These are phyloP conservation scores for Odobenus rosmarus DNA, from an alignment of 2,113 vertebrate genomes.

Conservation along the genomic window DNA sequence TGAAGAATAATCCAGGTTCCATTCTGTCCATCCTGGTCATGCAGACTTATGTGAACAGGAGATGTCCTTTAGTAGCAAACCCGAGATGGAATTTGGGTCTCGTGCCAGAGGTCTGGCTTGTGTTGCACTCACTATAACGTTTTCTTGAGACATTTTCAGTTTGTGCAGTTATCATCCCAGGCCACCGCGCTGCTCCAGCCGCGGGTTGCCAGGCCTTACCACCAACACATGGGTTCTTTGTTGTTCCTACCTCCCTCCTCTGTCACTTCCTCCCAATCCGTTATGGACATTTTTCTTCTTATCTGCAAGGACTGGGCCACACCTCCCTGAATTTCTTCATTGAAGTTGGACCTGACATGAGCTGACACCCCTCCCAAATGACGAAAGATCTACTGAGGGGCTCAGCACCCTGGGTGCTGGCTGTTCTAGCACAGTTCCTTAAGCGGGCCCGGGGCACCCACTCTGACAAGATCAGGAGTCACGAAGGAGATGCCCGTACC, in stretches of 20 bases:
- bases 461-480: fast-evolving
- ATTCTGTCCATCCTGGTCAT: background rate
- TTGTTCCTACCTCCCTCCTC: background rate
- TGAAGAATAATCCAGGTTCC: background rate
- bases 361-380: background rate
- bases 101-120: background rate
- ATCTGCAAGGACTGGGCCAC: background rate
- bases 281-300: background rate
- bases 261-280: background rate
- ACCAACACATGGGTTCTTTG: fast-evolving
- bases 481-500: fast-evolving
- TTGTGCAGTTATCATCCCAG: background rate
- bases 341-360: background rate
- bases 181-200: fast-evolving
- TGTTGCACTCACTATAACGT: background rate
- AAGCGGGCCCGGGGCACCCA: no score
- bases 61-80: background rate
- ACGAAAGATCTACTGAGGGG: background rate
- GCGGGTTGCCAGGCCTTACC: fast-evolving
- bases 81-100: background rate
- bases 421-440: background rate
- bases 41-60: background rate
- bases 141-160: background rate
- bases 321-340: background rate
- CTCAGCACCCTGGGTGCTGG: background rate